Conservation (phyloP, 2,797 vertebrate genomes). For the Sternarchorhynchus goeldii region DNA sequence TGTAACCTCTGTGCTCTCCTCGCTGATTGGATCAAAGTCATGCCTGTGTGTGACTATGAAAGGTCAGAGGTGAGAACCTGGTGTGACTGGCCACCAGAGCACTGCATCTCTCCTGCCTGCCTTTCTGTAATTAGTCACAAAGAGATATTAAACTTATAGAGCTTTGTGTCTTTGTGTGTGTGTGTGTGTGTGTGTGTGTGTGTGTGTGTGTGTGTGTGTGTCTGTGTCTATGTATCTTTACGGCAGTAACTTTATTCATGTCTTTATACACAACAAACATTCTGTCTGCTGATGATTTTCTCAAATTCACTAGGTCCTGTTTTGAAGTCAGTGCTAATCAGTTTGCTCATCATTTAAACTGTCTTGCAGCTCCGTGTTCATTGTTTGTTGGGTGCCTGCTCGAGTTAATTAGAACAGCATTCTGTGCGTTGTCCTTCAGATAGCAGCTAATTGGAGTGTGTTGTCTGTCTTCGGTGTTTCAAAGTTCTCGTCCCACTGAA, state of each 20-base stretch:
- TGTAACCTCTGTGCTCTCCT: constrained; percentile 60
- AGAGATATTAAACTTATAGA: constrained; percentile 14
- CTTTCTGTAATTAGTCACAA: constrained; percentile 53
- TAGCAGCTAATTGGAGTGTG: constrained; percentile 64
- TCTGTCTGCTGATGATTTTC: constrained; percentile 37
- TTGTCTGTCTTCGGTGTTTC: constrained; percentile 53
- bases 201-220: background rate
- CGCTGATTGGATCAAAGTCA: constrained; percentile 79
- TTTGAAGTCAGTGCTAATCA: constrained; percentile 65
- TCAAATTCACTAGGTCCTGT: constrained; percentile 43
- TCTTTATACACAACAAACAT: background rate
- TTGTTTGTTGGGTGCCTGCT: constrained; percentile 63
- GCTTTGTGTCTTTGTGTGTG: constrained; percentile 12
- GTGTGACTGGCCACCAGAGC: constrained; percentile 48
- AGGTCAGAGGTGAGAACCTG: constrained; percentile 40
- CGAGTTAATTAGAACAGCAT: constrained; percentile 66
- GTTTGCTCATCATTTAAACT: constrained; percentile 65
- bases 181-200: constrained; percentile 8
- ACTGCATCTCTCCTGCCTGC: constrained; percentile 59
- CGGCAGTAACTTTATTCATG: no score
- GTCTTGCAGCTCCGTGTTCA: constrained; percentile 49
- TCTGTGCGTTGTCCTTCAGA: constrained; percentile 63
- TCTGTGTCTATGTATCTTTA: background rate
- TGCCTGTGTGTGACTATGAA: constrained; percentile 72
- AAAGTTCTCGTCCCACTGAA: constrained; percentile 34